A percentile compares a stretch with the other conserved stretches of the same genome.
These are phyloP conservation scores for Pachyuromys duprasi DNA, from an alignment of 2,797 vertebrate genomes.

Conservation along the genomic window DNA sequence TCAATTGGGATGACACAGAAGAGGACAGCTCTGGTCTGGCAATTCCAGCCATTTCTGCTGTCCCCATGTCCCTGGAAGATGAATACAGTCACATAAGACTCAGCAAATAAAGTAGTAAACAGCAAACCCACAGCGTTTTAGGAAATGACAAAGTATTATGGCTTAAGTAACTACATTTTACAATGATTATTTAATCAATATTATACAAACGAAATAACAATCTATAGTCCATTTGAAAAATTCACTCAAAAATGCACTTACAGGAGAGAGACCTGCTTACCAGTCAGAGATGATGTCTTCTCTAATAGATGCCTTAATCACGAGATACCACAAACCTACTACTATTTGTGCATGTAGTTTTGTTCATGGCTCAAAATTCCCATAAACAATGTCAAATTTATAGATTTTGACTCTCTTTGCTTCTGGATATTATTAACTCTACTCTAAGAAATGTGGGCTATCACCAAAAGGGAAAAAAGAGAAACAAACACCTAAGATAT, in stretches of 20 bases:
- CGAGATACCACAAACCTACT: neutral
- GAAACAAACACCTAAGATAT: neutral
- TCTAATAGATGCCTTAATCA: neutral
- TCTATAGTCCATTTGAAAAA: neutral
- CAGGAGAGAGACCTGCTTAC: neutral
- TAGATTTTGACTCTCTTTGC: neutral
- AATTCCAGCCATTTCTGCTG: neutral
- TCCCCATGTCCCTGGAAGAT: neutral
- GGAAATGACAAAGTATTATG: neutral
- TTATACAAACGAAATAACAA: neutral
- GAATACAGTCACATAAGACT: neutral
- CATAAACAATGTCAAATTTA: neutral
- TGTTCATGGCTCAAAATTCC: neutral
- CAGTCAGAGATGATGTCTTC: slow-evolving; percentile 16
- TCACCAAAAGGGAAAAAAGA: neutral
- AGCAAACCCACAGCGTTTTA: neutral
- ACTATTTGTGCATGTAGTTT: neutral
- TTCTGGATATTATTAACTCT: neutral
- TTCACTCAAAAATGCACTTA: slow-evolving; percentile 14
- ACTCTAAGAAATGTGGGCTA: neutral
- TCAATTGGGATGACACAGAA: no score
- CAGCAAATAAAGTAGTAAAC: neutral
- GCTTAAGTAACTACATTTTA: slow-evolving; percentile 24
- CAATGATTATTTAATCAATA: slow-evolving; percentile 4
- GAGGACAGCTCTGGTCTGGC: neutral